Percentiles rank a stretch among this genome's conserved stretches.
phyloP scores from a whole-genome alignment of 92 coral and sea anemone genomes.

The Epizoanthus illoricatus region DNA sequence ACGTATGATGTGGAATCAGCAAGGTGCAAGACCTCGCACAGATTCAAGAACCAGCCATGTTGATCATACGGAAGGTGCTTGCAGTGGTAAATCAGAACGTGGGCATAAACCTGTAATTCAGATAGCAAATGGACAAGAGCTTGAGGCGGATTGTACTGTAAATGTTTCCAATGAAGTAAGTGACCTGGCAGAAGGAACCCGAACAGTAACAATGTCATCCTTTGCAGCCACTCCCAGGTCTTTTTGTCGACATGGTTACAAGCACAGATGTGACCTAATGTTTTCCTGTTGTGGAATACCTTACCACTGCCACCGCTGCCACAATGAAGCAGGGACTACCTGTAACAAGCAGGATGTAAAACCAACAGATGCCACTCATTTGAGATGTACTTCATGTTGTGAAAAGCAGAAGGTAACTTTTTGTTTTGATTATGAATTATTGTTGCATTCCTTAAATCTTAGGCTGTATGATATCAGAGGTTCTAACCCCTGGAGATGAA shows the following conservation, averaged over 20 bases:
- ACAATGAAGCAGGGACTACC: neutral
- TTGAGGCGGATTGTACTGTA: too few relatives aligned
- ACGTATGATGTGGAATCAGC: neutral
- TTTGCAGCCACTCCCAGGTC: neutral
- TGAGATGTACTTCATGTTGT: neutral
- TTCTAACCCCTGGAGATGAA: too few relatives aligned
- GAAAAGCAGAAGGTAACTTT: neutral
- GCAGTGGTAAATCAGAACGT: too few relatives aligned
- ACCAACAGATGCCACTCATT: neutral
- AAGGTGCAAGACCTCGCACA: neutral
- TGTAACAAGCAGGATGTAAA: neutral
- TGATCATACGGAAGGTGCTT: too few relatives aligned
- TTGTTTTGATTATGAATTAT: neutral
- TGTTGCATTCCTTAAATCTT: neutral
- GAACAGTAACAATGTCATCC: neutral
- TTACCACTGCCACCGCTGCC: conserved; percentile 1
- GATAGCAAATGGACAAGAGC: neutral
- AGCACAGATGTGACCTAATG: neutral
- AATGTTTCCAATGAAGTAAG: neutral
- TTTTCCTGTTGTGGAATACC: neutral
- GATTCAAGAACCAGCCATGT: neutral
- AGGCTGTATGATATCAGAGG: too few relatives aligned
- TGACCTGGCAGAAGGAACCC: neutral
- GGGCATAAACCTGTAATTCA: too few relatives aligned
- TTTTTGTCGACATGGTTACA: neutral